A percentile compares a stretch with the other conserved stretches of the same genome.
phyloP scores from a whole-genome alignment of 2,797 vertebrate species.

The Galagoides demidoff region DNA sequence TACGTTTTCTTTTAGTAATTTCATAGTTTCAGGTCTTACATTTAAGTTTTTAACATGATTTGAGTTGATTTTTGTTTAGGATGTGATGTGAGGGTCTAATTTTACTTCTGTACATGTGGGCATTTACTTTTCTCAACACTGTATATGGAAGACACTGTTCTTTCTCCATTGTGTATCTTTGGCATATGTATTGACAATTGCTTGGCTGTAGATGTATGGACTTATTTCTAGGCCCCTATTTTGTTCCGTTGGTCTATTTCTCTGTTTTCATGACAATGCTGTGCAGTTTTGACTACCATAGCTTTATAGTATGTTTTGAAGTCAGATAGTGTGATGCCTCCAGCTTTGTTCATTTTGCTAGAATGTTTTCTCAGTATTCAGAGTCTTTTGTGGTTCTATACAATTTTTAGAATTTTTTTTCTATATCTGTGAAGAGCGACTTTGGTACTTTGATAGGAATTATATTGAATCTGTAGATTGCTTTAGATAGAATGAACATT shows the following conservation, averaged over 20 bases:
- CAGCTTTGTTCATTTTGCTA: not conserved
- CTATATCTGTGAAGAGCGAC: not conserved
- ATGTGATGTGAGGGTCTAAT: not conserved
- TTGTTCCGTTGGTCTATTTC: not conserved
- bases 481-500: not conserved
- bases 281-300: not conserved
- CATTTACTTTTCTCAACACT: not conserved
- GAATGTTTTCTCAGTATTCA: not conserved
- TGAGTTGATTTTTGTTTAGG: not conserved
- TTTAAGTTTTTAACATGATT: not conserved
- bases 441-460: not conserved
- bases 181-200: not conserved
- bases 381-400: not conserved
- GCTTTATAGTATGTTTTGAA: not conserved
- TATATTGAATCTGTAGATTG: not conserved
- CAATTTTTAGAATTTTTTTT: not conserved
- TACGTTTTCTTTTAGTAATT: not conserved
- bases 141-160: not conserved
- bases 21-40: not conserved
- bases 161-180: not conserved
- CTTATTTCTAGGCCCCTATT: not conserved
- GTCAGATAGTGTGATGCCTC: not conserved
- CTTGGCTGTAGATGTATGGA: not conserved
- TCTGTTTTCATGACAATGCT: not conserved
- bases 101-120: not conserved